Evolutionary conservation across 2,888 invertebrate genomes (phyloP).

Genomic region (Achlya flavicornis): DNA sequence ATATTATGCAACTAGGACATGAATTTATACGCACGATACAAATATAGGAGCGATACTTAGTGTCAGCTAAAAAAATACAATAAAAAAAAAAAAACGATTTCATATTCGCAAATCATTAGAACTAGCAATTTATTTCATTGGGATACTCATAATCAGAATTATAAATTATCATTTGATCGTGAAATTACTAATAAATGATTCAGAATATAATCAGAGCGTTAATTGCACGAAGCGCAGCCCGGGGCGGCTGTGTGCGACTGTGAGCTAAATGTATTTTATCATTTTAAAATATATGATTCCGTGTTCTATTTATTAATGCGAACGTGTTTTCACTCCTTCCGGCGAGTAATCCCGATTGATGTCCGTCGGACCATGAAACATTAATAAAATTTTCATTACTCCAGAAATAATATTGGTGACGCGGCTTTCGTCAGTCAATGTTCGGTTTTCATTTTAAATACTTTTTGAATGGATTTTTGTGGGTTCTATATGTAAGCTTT

Average conservation of each 20-base stretch:
- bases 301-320: conserved; percentile 56
- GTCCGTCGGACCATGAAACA: conserved; percentile 46
- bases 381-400: conserved; percentile 53
- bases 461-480: conserved; percentile 3
- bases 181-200: conserved; percentile 61
- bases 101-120: not conserved
- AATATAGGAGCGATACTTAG: no score
- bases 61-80: no score
- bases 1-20: not conserved
- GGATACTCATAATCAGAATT: conserved; percentile 28
- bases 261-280: conserved; percentile 42
- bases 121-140: not conserved
- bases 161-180: conserved; percentile 43
- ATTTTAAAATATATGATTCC: conserved; percentile 55
- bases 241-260: conserved; percentile 21
- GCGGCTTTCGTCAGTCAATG: conserved; percentile 22
- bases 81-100: not conserved
- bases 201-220: conserved; percentile 59
- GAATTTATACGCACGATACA: no score
- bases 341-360: conserved; percentile 55
- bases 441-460: conserved; percentile 4
- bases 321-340: conserved; percentile 50
- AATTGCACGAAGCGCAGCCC: conserved; percentile 43
- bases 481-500: not conserved
- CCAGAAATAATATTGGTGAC: conserved; percentile 42